These are phyloP conservation scores for Odontamblyopus rebecca DNA, from an alignment of 2,797 vertebrate genomes.

Conservation along the genomic window DNA sequence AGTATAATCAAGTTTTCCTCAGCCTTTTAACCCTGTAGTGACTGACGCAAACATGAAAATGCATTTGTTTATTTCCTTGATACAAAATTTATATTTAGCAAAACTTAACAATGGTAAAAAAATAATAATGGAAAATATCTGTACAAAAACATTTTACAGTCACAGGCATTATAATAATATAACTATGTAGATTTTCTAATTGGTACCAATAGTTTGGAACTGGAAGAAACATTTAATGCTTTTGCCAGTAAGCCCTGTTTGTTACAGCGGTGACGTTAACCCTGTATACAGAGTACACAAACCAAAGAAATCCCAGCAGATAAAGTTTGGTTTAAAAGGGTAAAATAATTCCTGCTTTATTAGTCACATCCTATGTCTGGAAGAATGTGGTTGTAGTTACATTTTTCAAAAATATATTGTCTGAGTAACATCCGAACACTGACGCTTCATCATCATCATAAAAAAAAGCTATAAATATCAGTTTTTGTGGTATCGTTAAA, in stretches of 20 bases:
- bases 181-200: background rate
- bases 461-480: no score
- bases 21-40: background rate
- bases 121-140: background rate
- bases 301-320: constrained; percentile 60
- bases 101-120: background rate
- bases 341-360: background rate
- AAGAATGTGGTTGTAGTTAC: constrained; percentile 33
- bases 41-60: background rate
- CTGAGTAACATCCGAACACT: background rate
- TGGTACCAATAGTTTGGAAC: background rate
- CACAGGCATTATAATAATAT: background rate
- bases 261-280: background rate
- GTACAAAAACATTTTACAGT: background rate
- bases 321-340: constrained; percentile 16
- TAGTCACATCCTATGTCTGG: constrained; percentile 11
- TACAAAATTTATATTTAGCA: background rate
- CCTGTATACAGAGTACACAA: constrained; percentile 25
- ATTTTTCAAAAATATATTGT: background rate
- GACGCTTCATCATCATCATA: background rate
- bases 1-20: constrained; percentile 1
- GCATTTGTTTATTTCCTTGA: background rate
- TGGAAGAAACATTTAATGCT: background rate
- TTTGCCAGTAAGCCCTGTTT: no score
- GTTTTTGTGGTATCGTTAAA: background rate